Evolutionary conservation across 2,113 vertebrate genomes (phyloP).

Genomic region (Irena cyanogastra): DNA sequence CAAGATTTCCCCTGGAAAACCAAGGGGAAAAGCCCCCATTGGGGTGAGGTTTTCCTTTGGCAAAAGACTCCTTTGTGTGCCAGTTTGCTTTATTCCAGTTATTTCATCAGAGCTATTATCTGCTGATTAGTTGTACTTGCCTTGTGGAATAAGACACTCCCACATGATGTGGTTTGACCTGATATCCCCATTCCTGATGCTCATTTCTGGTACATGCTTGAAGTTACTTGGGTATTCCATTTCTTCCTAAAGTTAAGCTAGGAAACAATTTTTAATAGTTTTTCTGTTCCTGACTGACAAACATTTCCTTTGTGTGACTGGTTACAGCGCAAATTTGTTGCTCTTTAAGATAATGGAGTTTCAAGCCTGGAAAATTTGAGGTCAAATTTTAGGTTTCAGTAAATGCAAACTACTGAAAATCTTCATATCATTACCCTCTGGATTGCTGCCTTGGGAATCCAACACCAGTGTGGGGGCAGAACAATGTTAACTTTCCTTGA

Average conservation of each 20-base stretch:
- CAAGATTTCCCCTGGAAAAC: background rate
- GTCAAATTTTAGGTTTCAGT: background rate
- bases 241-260: background rate
- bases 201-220: background rate
- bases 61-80: background rate
- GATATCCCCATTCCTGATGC: background rate
- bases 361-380: background rate
- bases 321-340: background rate
- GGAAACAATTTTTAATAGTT: background rate
- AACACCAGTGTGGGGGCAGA: background rate
- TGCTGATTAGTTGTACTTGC: background rate
- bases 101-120: background rate
- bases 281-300: background rate
- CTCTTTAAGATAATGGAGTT: background rate
- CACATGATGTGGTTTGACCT: background rate
- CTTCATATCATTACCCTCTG: background rate
- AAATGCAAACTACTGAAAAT: background rate
- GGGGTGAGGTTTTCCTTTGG: background rate
- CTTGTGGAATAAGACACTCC: background rate
- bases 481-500: background rate
- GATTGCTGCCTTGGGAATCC: background rate
- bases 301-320: background rate
- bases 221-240: background rate
- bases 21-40: background rate
- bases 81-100: background rate